Base-by-base conservation (phyloP, 2,113 vertebrate genomes). In the Actenoides lindsayi region DNA sequence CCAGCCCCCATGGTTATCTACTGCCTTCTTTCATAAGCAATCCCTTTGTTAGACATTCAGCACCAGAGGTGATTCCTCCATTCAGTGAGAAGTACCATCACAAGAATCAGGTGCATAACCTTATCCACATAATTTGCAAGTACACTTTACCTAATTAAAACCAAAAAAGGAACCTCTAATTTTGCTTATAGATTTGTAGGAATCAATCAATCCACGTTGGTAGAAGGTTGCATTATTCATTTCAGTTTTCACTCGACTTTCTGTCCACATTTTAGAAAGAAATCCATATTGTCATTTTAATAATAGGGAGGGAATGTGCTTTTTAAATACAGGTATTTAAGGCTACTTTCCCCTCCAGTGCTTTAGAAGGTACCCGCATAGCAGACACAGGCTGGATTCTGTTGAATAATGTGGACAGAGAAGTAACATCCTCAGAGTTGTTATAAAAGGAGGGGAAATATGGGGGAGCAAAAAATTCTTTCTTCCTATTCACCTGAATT, bases 321-420 rank as follows among this genome's bases (percentile, higher is more conserved):
- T 37, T 35, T 94, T 92, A 94, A 92, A 94, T 75, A 90, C 31
- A 70, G 44, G 60, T 80, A 94, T 93, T 89, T 83, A 41, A 80
- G 85, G 83, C 79, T 77, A 90, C 41, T 93, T 96, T 48, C 64
- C 35, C 33, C 65, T 91, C 53, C 42, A 81, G 94, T 44, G 95
- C 59, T 74, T 86, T 90, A 46, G 90, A 79, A 86, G 75, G 92
- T 44, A 73, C 51, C 33, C 84, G 89, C 63, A 62, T 4, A 94
- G 80, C 90, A 97, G 96, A 93, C 19, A 53, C 94, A 94, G 79
- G 57, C 37, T 97, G 46, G 94, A 79, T 76, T 96, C 87, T 96
- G 63, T 80, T 30, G 42, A 96, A 95, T 79, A 95, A 86, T 94
- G 82, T 87, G 23, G 93, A 44, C 14, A 60, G 62, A 83, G 44